A percentile compares a stretch with the other conserved stretches of the same genome.
These are phyloP conservation scores for Apaloderma vittatum DNA, from an alignment of 2,113 vertebrate species.

Conservation along the genomic window DNA sequence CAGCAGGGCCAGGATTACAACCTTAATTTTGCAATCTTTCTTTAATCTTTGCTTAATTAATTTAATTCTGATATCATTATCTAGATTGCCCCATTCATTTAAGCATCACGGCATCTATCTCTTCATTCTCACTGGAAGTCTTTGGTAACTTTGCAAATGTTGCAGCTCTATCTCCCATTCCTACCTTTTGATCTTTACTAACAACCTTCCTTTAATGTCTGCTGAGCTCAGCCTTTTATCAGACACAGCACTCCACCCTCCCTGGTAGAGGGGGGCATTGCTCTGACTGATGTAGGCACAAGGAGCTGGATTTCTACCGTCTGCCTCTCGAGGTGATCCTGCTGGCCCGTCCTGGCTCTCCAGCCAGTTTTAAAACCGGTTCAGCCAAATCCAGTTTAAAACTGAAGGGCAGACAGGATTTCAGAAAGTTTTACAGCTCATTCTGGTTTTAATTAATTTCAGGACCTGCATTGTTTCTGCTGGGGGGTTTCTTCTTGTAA, in stretches of 20 bases:
- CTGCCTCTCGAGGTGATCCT: slow-evolving; percentile 2
- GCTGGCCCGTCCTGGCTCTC: background rate
- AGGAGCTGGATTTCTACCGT: background rate
- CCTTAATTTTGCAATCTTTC: slow-evolving; percentile 53
- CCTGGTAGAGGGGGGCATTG: slow-evolving; percentile 11
- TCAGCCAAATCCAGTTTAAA: slow-evolving; percentile 10
- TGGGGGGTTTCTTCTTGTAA: background rate
- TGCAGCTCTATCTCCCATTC: slow-evolving; percentile 22
- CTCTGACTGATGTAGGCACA: background rate
- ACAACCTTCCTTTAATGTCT: slow-evolving; percentile 53
- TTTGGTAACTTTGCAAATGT: slow-evolving; percentile 57
- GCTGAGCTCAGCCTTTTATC: slow-evolving; percentile 53
- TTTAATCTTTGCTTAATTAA: slow-evolving; percentile 72
- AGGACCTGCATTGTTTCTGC: background rate
- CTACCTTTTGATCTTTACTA: slow-evolving; percentile 66
- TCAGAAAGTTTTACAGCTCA: background rate
- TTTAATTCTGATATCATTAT: slow-evolving; percentile 68
- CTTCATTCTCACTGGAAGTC: slow-evolving; percentile 36
- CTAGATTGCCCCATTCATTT: slow-evolving; percentile 49
- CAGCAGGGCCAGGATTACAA: background rate
- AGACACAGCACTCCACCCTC: slow-evolving; percentile 33
- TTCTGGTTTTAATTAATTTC: background rate
- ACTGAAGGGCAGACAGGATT: slow-evolving; percentile 7
- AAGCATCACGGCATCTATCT: slow-evolving; percentile 35
- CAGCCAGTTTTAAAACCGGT: slow-evolving; percentile 53